phyloP scores from a whole-genome alignment of 2,113 vertebrate species.

The Alethe diademata region DNA sequence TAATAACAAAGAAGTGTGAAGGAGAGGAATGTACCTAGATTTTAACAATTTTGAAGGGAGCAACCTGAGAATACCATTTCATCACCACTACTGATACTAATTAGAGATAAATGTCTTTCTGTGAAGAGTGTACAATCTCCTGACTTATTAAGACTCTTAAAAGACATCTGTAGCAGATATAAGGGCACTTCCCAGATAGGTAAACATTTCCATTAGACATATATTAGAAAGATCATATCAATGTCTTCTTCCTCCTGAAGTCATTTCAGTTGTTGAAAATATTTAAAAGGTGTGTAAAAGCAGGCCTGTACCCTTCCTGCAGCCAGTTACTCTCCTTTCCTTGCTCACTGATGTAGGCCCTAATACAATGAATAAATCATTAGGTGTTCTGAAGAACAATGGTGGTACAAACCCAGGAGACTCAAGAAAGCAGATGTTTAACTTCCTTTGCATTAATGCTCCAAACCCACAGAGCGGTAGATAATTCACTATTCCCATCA shows the following conservation, averaged over 20 bases:
- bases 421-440: conserved; percentile 4
- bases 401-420: conserved; percentile 8
- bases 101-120: neutral
- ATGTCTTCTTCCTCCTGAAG: neutral
- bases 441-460: neutral
- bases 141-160: neutral
- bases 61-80: neutral
- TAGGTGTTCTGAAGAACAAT: neutral
- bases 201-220: neutral
- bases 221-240: neutral
- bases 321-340: neutral
- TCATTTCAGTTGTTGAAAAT: neutral
- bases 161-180: neutral
- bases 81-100: neutral
- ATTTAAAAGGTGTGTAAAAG: neutral
- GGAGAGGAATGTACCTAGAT: neutral
- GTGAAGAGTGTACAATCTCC: neutral
- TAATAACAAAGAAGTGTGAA: neutral
- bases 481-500: neutral
- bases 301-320: neutral
- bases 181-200: neutral
- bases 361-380: conserved; percentile 63
- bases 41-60: neutral
- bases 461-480: neutral
- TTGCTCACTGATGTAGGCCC: conserved; percentile 18